Conservation (phyloP, 1,140 invertebrate species). For the Dolichoris vasculosae region DNA sequence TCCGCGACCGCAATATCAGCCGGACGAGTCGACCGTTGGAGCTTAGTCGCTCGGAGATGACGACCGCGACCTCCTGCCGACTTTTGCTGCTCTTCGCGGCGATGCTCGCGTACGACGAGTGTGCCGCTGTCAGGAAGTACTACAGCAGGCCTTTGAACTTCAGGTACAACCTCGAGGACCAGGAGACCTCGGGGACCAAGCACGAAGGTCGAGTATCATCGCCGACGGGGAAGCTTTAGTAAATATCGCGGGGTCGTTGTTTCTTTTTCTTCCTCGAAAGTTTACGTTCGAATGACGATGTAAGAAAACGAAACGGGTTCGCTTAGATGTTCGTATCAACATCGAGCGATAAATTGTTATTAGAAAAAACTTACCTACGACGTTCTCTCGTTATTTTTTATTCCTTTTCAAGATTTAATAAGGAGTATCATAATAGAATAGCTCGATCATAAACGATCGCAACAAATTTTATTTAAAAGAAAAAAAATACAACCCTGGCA, state of each 20-base stretch:
- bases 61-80: background rate
- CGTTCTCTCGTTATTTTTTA: background rate
- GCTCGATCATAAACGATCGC: background rate
- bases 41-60: slow-evolving; percentile 11
- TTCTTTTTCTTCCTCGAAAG: background rate
- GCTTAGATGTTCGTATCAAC: background rate
- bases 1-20: background rate
- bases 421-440: background rate
- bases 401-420: background rate
- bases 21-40: background rate
- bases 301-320: background rate
- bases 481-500: background rate
- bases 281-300: background rate
- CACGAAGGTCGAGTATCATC: slow-evolving; percentile 53
- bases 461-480: background rate
- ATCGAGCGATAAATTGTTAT: background rate
- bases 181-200: slow-evolving; percentile 57
- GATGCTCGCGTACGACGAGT: background rate
- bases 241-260: background rate
- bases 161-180: slow-evolving; percentile 57
- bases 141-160: slow-evolving; percentile 55
- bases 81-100: slow-evolving; percentile 33
- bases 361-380: background rate
- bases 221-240: too few species aligned
- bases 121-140: slow-evolving; percentile 45